Conservation (phyloP, 2,888 invertebrate species). For the Xylota segnis region DNA sequence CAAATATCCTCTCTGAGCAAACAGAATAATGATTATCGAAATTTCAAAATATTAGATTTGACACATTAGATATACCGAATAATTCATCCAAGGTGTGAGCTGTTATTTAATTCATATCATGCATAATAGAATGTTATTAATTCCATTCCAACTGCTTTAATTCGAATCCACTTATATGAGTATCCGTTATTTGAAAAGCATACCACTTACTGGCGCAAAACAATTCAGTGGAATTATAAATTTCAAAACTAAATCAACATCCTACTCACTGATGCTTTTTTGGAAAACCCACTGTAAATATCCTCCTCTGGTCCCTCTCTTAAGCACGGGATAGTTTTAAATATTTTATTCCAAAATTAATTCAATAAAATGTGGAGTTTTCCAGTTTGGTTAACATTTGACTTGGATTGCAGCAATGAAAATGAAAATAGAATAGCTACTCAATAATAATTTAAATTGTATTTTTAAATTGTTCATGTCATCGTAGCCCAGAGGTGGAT, state of each 20-base stretch:
- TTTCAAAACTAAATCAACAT: neutral
- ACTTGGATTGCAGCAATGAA: neutral
- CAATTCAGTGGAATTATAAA: slow-evolving; percentile 19
- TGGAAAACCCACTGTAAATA: neutral
- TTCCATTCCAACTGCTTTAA: neutral
- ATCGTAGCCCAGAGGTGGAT: no score
- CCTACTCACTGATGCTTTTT: neutral
- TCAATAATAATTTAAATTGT: no score
- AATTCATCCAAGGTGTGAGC: neutral
- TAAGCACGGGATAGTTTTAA: neutral
- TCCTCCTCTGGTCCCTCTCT: neutral
- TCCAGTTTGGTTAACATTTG: neutral
- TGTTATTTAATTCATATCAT: slow-evolving; percentile 11
- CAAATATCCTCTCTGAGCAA: slow-evolving; percentile 13
- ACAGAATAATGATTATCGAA: neutral
- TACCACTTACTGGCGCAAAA: slow-evolving; percentile 1
- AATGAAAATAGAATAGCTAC: neutral
- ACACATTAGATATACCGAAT: slow-evolving; percentile 5
- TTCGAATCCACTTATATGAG: neutral
- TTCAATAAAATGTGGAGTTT: neutral
- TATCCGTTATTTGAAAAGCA: neutral
- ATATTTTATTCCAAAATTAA: neutral
- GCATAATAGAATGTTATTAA: slow-evolving; percentile 27
- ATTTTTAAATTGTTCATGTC: neutral
- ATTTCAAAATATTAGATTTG: neutral